These are phyloP conservation scores for Sesamia nonagrioides DNA, from an alignment of 1,140 invertebrate species.

Conservation along the genomic window DNA sequence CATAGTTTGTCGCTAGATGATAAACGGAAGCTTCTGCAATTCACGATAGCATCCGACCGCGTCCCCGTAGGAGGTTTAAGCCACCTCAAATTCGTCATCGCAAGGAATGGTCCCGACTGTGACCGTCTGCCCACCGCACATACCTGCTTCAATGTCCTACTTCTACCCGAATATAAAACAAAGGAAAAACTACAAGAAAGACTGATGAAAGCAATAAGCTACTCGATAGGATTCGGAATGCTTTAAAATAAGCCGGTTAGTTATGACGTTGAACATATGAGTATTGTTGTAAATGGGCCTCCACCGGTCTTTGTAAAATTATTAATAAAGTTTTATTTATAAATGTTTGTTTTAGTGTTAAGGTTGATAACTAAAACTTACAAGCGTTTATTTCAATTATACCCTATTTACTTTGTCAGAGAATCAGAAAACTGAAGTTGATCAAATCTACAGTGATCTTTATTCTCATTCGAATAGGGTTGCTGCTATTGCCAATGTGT, in stretches of 20 bases:
- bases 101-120: conserved; percentile 93
- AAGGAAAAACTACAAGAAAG: conserved; percentile 95
- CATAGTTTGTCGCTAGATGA: conserved; percentile 94
- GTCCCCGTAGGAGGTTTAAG: conserved; percentile 98
- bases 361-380: too few species aligned
- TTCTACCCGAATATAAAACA: conserved; percentile 95
- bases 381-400: too few species aligned
- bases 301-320: conserved; percentile 65
- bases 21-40: conserved; percentile 97
- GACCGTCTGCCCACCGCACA: conserved; percentile 95
- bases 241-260: conserved; percentile 89
- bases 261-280: conserved; percentile 48
- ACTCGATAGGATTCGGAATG: conserved; percentile 96
- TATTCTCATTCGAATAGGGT: too few species aligned
- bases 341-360: conserved; percentile 52
- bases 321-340: conserved; percentile 80
- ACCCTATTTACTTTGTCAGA: too few species aligned
- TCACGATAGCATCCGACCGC: conserved; percentile 97
- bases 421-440: too few species aligned
- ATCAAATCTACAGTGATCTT: too few species aligned
- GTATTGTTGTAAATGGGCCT: conserved; percentile 63
- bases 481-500: too few species aligned
- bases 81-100: conserved; percentile 94
- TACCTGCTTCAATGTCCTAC: conserved; percentile 98
- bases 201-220: conserved; percentile 96